A percentile compares a stretch with the other conserved stretches of the same genome.
phyloP scores from a whole-genome alignment of 2,888 invertebrate species.

The Saturnia japonica region DNA sequence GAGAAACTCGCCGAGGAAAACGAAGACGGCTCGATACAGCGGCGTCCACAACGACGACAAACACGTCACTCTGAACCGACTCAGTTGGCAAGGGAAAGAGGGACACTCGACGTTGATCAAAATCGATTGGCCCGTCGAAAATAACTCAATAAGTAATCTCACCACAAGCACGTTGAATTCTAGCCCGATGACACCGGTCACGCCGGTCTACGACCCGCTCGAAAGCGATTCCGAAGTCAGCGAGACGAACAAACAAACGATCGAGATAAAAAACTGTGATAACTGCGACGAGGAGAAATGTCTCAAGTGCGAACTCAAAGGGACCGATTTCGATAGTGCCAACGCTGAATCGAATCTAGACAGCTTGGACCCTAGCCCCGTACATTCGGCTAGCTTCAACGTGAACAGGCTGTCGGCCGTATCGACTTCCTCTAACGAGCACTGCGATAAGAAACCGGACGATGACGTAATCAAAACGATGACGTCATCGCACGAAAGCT shows the following conservation, averaged over 20 bases:
- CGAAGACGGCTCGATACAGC: conserved; percentile 63
- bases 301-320: conserved; percentile 71
- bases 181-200: conserved; percentile 62
- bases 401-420: conserved; percentile 73
- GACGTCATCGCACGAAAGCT: conserved; percentile 77
- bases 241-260: conserved; percentile 66
- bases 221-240: conserved; percentile 73
- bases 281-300: conserved; percentile 67
- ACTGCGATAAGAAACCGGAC: conserved; percentile 50
- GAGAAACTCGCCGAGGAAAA: conserved; percentile 70
- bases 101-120: conserved; percentile 73
- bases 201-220: conserved; percentile 67
- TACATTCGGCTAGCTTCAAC: conserved; percentile 76
- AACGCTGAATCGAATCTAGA: conserved; percentile 50
- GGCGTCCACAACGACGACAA: conserved; percentile 56
- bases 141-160: conserved; percentile 55
- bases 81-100: conserved; percentile 76
- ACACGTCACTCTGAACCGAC: conserved; percentile 46
- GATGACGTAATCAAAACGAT: conserved; percentile 59
- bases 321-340: conserved; percentile 58
- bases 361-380: conserved; percentile 61
- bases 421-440: conserved; percentile 70
- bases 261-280: conserved; percentile 62
- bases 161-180: conserved; percentile 64
- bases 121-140: conserved; percentile 73